Base-by-base conservation (phyloP, 2,888 invertebrate genomes). In the Corbicula japonica region DNA sequence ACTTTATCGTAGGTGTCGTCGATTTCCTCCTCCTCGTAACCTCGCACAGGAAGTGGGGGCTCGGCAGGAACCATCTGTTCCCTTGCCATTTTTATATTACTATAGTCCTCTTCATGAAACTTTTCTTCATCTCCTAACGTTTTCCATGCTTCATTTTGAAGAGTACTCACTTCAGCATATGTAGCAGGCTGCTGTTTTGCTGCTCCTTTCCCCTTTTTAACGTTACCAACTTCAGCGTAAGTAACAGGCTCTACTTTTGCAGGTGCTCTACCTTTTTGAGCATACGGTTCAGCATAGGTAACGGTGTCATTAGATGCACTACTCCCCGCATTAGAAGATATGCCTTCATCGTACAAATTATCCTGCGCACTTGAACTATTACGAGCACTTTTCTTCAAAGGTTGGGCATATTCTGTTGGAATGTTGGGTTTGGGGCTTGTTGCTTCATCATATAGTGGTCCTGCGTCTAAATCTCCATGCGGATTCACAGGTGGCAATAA, bases 141-240 rank as follows among this genome's bases (percentile, higher is more conserved):
- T 60, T 74, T 80, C 87, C 87, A 87, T 1, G 86, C 84, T 73
- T 82, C 80, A 23, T 76, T 76, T 15, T 60, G 35, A 10, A 75
- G 66, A 46, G 72, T 70, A 44, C 76, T 54, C 10, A 82, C 75
- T 44, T 76, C 72, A 12, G 84, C 46, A 68, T 86, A 86, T 21
- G 76, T 48, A 0, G 44, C 63, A 21, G 35, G 35, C n/a, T 52
- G 48, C 2, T 23, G 21, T 6, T n/a, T n/a, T n/a, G n/a, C n/a
- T n/a, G n/a, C n/a, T n/a, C n/a, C n/a, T n/a, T n/a, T n/a, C n/a
- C n/a, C n/a, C n/a, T n/a, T n/a, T n/a, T 8, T 10, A 10, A 54
- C 18, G 54, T 28, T 28, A n/a, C 28, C 28, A n/a, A 54, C 54
- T 28, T 54, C 54, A 28, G 54, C 21, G 28, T 54, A 54, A n/a